Base-by-base conservation (phyloP, 2,888 invertebrate species). In the Polydrusus cervinus region DNA sequence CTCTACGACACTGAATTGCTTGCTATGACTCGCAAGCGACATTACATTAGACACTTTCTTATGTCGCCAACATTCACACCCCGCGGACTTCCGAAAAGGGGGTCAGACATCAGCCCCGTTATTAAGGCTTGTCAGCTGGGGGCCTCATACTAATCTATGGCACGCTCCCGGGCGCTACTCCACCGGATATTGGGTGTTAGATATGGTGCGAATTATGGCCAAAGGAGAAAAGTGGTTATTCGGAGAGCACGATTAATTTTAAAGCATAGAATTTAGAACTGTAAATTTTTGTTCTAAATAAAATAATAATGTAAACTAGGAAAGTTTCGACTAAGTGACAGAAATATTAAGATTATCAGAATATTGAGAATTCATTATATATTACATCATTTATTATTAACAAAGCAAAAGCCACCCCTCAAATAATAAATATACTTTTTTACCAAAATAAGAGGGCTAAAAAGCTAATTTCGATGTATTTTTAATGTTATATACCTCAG, bases 131-230 rank as follows among this genome's bases (percentile, higher is more conserved):
- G 73, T 70, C 70, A 61, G 66, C 51, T 45, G 62, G 71, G 73
- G 71, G 20, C 51, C 38, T 45, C 16, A n/a, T 51, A 18, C 70
- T 76, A 76, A 76, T 76, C 76, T 76, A 76, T 74, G 76, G 66
- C 76, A 76, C 76, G 76, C 76, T 76, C 71, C 72, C 62, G 76
- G 76, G 66, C 74, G 69, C 73, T 67, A 71, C 73, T 76, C 53
- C 38, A 70, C 70, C 76, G 76, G 76, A 76, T 76, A 76, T 76
- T 76, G 76, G 74, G 76, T 76, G 76, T 76, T 76, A 76, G 76
- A 76, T 73, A 76, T 76, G 70, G 76, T 60, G 73, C 76, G 74
- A 76, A 76, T 76, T 76, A 76, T 74, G 60, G 73, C 76, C 76
- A 38, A 55, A 66, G 72, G 76, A 61, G 74, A 74, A 61, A 70